Conservation (phyloP, 2,113 vertebrate species). For the Siniperca knerii region DNA sequence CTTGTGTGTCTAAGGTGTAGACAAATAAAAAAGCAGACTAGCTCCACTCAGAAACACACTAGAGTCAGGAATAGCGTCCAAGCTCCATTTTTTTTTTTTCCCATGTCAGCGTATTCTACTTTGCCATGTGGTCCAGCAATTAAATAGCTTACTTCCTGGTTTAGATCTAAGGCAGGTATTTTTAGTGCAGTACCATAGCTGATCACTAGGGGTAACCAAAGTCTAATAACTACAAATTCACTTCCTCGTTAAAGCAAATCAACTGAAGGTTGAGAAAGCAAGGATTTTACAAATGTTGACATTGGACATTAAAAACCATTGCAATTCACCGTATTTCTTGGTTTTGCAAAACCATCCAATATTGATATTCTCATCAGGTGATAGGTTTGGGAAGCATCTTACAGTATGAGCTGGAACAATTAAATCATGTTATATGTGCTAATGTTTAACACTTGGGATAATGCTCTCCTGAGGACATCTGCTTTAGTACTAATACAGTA, state of each 20-base stretch:
- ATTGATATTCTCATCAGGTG: background rate
- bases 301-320: accelerated
- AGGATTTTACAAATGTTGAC: background rate
- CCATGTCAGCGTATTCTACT: background rate
- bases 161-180: background rate
- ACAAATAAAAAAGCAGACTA: background rate
- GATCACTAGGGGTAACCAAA: background rate
- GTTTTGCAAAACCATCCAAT: background rate
- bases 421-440: background rate
- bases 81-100: background rate
- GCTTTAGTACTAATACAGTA: constrained; percentile 3
- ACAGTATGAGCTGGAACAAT: background rate
- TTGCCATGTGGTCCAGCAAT: background rate
- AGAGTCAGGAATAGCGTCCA: background rate
- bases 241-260: background rate
- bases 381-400: no score
- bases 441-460: background rate
- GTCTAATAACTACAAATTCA: background rate
- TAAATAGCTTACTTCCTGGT: constrained; percentile 5
- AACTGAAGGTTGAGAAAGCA: background rate
- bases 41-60: background rate
- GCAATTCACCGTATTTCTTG: background rate
- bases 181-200: background rate
- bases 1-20: background rate
- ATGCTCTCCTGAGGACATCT: background rate